Conservation (phyloP, 1,140 invertebrate genomes). For the Achroia grisella region DNA sequence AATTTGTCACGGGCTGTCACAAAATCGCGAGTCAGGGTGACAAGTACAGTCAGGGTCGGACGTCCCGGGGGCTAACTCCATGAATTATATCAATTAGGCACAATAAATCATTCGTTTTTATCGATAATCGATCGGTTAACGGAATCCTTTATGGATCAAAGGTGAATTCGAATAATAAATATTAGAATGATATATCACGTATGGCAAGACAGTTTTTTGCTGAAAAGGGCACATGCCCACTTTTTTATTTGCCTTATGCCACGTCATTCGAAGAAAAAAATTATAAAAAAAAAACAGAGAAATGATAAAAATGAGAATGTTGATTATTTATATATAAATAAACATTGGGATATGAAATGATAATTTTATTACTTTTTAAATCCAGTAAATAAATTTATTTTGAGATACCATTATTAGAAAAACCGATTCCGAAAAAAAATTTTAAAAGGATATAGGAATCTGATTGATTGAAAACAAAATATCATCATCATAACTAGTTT, state of each 20-base stretch:
- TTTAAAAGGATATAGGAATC: too few relatives aligned
- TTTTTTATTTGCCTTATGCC: conserved; percentile 3
- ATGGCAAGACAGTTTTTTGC: conserved; percentile 16
- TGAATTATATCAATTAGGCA: conserved; percentile 59
- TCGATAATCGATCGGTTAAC: conserved; percentile 53
- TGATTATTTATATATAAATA: too few relatives aligned
- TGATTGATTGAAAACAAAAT: too few relatives aligned
- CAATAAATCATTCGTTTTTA: conserved; percentile 57
- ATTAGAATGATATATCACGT: conserved; percentile 19
- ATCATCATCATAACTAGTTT: too few relatives aligned
- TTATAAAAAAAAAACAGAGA: too few relatives aligned
- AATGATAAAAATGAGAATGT: too few relatives aligned
- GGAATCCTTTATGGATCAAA: conserved; percentile 50
- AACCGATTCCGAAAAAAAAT: too few relatives aligned
- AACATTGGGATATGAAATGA: too few relatives aligned
- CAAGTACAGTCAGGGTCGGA: conserved; percentile 22
- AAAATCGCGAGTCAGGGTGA: conserved; percentile 55
- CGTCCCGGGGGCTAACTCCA: conserved; percentile 31
- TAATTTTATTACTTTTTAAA: too few relatives aligned
- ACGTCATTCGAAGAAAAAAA: too few relatives aligned
- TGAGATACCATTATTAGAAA: too few relatives aligned
- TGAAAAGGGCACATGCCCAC: conserved; percentile 12
- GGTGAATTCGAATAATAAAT: conserved; percentile 49
- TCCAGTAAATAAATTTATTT: too few relatives aligned
- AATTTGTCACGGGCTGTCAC: conserved; percentile 66